These are phyloP conservation scores for Labia minor DNA, from an alignment of 2,888 invertebrate genomes.

Conservation along the genomic window DNA sequence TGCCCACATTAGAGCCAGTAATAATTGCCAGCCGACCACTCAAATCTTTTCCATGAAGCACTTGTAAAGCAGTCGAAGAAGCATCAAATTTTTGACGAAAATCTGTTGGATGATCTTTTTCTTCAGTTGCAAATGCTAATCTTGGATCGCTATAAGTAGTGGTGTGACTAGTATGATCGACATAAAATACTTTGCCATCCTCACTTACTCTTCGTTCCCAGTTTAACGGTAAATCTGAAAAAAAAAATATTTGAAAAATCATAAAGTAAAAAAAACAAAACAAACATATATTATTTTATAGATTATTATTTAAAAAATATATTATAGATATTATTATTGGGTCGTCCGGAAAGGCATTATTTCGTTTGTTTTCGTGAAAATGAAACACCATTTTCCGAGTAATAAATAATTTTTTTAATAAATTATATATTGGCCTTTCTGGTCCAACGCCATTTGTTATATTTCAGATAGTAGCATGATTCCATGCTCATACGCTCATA, in stretches of 20 bases:
- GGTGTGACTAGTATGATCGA: conserved; percentile 64
- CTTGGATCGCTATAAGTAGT: conserved; percentile 85
- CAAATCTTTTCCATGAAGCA: conserved; percentile 79
- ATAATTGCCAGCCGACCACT: conserved; percentile 73
- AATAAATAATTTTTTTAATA: too few relatives aligned
- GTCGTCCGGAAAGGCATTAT: too few relatives aligned
- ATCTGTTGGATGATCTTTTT: conserved; percentile 59
- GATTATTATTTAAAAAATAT: background rate
- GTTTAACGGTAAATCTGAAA: conserved; percentile 68
- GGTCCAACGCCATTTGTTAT: too few relatives aligned
- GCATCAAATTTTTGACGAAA: conserved; percentile 80
- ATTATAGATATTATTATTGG: too few relatives aligned
- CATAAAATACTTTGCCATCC: conserved; percentile 61
- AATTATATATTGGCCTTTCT: too few relatives aligned
- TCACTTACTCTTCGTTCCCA: conserved; percentile 74
- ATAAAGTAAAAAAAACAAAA: conserved; percentile 13
- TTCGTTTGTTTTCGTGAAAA: too few relatives aligned
- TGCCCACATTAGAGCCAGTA: conserved; percentile 86
- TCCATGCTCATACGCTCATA: too few relatives aligned
- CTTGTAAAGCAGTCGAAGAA: conserved; percentile 69
- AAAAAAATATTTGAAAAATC: conserved; percentile 20
- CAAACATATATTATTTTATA: background rate
- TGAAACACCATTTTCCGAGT: too few relatives aligned
- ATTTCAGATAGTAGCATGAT: too few relatives aligned
- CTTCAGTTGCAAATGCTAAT: conserved; percentile 80